Percentiles rank a stretch among this genome's conserved stretches.
Conservation (phyloP, 2,888 invertebrate species). For the Cryptops parisi region DNA sequence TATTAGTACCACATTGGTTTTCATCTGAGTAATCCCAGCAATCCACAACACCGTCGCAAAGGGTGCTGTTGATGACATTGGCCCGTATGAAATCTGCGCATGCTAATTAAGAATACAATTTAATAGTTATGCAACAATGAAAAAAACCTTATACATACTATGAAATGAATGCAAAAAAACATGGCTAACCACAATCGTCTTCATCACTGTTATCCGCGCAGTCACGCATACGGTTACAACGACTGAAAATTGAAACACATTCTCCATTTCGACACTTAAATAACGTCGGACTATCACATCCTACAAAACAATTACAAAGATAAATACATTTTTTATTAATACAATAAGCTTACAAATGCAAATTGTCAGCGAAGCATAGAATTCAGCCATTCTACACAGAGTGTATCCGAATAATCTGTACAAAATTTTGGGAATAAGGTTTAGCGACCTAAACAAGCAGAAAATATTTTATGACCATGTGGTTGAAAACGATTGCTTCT, state of each 20-base stretch:
- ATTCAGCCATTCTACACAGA: too few relatives aligned
- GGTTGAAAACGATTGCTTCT: too few relatives aligned
- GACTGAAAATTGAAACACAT: slow-evolving; percentile 47
- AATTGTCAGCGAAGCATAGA: too few relatives aligned
- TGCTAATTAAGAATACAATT: slow-evolving; percentile 23
- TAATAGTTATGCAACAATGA: too few relatives aligned
- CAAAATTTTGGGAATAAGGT: too few relatives aligned
- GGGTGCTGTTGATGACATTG: slow-evolving; percentile 52
- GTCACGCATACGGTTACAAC: slow-evolving; percentile 55
- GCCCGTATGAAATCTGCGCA: slow-evolving; percentile 59
- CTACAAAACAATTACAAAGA: too few relatives aligned
- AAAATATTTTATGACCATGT: too few relatives aligned
- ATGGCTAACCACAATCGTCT: slow-evolving; percentile 38
- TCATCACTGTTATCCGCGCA: slow-evolving; percentile 57
- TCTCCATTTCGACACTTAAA: slow-evolving; percentile 46
- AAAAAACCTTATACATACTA: too few relatives aligned
- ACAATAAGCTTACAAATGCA: too few relatives aligned
- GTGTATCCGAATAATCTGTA: too few relatives aligned
- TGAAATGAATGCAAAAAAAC: background rate
- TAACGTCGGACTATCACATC: slow-evolving; percentile 9
- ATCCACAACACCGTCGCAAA: slow-evolving; percentile 63
- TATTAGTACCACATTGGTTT: slow-evolving; percentile 49
- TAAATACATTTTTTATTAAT: too few relatives aligned
- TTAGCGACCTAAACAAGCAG: too few relatives aligned
- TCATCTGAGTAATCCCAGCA: slow-evolving; percentile 70